Percentiles rank a stretch among this genome's conserved stretches.
phyloP scores from a whole-genome alignment of 2,888 invertebrate genomes.

The Pollenia griseotomentosa region DNA sequence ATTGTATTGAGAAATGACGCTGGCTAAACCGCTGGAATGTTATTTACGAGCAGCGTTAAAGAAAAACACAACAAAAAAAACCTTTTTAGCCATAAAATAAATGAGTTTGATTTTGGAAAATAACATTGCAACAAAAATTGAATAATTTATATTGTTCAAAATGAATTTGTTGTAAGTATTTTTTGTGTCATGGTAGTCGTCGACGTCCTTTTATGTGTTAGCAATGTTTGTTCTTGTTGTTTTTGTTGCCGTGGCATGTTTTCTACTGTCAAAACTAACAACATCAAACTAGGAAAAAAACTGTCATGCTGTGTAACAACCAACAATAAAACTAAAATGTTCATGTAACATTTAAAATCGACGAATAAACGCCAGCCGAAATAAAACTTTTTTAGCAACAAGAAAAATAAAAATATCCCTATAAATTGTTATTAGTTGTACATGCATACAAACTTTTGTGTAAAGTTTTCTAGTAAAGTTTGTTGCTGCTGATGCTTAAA shows the following conservation, averaged over 20 bases:
- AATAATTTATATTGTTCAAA: slow-evolving; percentile 55
- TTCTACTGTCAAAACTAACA: slow-evolving; percentile 55
- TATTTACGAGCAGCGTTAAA: slow-evolving; percentile 28
- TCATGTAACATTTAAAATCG: slow-evolving; percentile 63
- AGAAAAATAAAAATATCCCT: slow-evolving; percentile 32
- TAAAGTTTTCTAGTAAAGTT: slow-evolving; percentile 1
- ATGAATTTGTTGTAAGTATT: slow-evolving; percentile 26
- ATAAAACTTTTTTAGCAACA: not conserved
- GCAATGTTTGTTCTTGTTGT: slow-evolving; percentile 5
- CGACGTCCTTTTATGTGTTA: slow-evolving; percentile 43
- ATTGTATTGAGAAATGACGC: not conserved
- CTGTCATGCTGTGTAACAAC: slow-evolving; percentile 67
- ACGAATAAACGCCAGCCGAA: slow-evolving; percentile 31
- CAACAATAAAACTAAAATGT: slow-evolving; percentile 67
- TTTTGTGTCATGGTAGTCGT: not conserved
- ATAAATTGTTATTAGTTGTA: slow-evolving; percentile 65
- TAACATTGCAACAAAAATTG: slow-evolving; percentile 27
- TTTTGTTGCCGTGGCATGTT: slow-evolving; percentile 48
- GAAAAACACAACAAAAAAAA: not conserved
- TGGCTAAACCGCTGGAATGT: slow-evolving; percentile 26
- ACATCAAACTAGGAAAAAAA: slow-evolving; percentile 56
- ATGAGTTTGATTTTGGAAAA: slow-evolving; percentile 66
- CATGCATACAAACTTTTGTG: slow-evolving; percentile 20
- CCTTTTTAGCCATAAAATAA: slow-evolving; percentile 52
- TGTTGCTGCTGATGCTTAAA: slow-evolving; percentile 3